Conservation (phyloP, 1,140 invertebrate species). For the Zaprionus davidi region DNA sequence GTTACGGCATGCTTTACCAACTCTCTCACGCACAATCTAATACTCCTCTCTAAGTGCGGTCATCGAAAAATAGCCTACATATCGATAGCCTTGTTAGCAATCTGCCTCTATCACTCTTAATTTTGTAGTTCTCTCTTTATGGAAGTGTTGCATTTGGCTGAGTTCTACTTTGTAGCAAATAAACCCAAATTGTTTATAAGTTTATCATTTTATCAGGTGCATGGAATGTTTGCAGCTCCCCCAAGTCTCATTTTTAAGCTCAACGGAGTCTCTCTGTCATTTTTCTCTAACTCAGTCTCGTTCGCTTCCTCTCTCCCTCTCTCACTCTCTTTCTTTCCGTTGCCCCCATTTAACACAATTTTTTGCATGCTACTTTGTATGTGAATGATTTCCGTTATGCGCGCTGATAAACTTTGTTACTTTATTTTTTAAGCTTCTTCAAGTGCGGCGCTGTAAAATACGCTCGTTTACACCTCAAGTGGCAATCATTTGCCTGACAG, state of each 20-base stretch:
- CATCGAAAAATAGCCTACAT: not conserved
- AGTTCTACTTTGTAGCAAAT: not conserved
- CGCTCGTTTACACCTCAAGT: constrained; percentile 81
- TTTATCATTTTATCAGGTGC: not conserved
- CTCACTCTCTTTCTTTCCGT: not conserved
- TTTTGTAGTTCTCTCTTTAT: not conserved
- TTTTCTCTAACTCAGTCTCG: not conserved
- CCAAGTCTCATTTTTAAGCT: no score
- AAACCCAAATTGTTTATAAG: not conserved
- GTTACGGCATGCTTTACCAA: no score
- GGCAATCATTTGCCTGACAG: constrained; percentile 69
- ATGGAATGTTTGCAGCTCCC: not conserved
- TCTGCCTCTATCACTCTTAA: not conserved
- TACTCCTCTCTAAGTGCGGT: not conserved
- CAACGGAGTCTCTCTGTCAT: no score
- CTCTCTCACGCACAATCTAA: not conserved
- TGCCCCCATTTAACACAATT: constrained; percentile 2
- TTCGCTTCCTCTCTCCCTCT: not conserved
- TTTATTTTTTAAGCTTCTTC: constrained; percentile 31
- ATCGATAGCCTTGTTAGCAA: not conserved
- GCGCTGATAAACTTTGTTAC: constrained; percentile 42
- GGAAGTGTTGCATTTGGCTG: not conserved
- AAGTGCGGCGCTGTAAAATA: constrained; percentile 71
- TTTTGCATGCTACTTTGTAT: constrained; percentile 27
- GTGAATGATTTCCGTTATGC: constrained; percentile 35